These are phyloP conservation scores for Coregonus sp. DNA, from an alignment of 2,797 vertebrate genomes.

Conservation along the genomic window DNA sequence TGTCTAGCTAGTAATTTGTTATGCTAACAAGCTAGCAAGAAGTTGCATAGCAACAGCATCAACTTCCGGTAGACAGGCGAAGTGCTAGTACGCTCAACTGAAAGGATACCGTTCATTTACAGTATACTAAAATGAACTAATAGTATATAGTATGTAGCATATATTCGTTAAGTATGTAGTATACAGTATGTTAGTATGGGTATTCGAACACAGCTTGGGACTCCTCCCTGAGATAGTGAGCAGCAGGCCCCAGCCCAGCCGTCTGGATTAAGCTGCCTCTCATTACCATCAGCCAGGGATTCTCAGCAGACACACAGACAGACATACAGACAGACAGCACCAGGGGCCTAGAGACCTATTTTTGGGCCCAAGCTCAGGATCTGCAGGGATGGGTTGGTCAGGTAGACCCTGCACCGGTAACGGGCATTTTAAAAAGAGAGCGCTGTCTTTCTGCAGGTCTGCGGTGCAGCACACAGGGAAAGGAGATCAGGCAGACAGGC, in stretches of 20 bases:
- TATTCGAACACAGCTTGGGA: too few species aligned
- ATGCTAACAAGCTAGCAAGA: too few species aligned
- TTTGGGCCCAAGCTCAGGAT: conserved; percentile 43
- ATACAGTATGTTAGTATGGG: too few species aligned
- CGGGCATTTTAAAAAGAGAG: not conserved
- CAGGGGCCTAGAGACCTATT: not conserved
- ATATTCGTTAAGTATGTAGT: too few species aligned
- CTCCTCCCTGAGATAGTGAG: not conserved
- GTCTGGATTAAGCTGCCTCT: conserved; percentile 53
- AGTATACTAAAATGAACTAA: too few species aligned
- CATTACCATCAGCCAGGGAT: conserved; percentile 33
- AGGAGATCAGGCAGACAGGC: conserved; percentile 57
- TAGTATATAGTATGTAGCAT: too few species aligned
- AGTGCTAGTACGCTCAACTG: too few species aligned
- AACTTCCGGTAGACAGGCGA: too few species aligned
- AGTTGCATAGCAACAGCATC: too few species aligned
- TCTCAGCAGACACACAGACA: conserved; percentile 43
- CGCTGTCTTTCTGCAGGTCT: not conserved
- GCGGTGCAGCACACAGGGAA: conserved; percentile 51
- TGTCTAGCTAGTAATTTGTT: too few species aligned
- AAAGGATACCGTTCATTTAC: too few species aligned
- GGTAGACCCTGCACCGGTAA: not conserved
- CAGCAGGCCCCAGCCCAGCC: conserved; percentile 30
- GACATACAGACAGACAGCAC: not conserved
- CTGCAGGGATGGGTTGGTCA: not conserved